Evolutionary conservation across 2,797 vertebrate genomes (phyloP).

Genomic region (Karalla daura): DNA sequence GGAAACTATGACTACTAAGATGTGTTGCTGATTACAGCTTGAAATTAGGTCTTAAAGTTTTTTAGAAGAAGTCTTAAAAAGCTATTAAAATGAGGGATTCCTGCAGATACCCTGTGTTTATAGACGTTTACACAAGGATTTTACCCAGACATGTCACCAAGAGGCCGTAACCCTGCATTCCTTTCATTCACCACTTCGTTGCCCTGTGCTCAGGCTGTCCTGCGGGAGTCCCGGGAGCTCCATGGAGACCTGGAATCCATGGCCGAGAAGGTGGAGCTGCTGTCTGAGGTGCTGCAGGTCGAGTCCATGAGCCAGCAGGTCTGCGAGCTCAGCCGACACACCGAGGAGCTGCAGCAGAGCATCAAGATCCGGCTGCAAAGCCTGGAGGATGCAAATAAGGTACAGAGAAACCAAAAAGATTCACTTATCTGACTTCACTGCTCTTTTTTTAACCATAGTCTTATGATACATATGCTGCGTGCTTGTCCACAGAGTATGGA

Average conservation of each 20-base stretch:
- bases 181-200: not conserved
- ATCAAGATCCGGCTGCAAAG: slow-evolving; percentile 88
- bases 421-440: not conserved
- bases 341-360: slow-evolving; percentile 90
- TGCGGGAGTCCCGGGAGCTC: slow-evolving; percentile 94
- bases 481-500: slow-evolving; percentile 90
- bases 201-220: slow-evolving; percentile 81
- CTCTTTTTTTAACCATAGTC: no score
- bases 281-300: slow-evolving; percentile 90
- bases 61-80: no score
- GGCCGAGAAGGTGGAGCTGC: slow-evolving; percentile 88
- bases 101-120: not conserved
- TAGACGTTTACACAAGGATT: not conserved
- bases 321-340: slow-evolving; percentile 89
- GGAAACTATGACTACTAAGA: no score
- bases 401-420: slow-evolving; percentile 9
- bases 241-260: slow-evolving; percentile 91
- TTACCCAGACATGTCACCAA: no score
- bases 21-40: no score
- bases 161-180: not conserved
- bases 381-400: slow-evolving; percentile 95
- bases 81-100: no score
- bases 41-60: no score
- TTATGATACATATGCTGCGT: not conserved
- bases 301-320: slow-evolving; percentile 92